These are phyloP conservation scores for Agelastica alni DNA, from an alignment of 2,888 invertebrate species.

Conservation along the genomic window DNA sequence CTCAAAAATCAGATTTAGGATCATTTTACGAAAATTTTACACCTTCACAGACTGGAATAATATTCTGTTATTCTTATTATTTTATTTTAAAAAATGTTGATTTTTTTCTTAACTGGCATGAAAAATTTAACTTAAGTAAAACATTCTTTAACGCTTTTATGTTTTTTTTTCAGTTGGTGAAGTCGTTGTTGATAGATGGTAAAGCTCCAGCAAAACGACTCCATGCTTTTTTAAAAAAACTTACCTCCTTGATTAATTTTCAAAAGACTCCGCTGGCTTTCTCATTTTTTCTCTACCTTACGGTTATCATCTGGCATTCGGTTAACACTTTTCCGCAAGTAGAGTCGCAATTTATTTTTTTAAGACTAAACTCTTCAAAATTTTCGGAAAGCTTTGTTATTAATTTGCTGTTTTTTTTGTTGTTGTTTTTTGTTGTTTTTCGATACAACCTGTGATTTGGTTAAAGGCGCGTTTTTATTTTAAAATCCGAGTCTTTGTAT, in stretches of 20 bases:
- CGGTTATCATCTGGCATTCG: conserved; percentile 18
- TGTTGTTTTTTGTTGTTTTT: conserved; percentile 27
- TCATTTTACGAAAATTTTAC: too few species aligned
- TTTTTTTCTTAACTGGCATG: neutral
- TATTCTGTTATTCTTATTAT: too few species aligned
- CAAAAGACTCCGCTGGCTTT: conserved; percentile 47
- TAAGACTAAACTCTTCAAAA: conserved; percentile 31
- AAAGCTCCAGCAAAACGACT: conserved; percentile 48
- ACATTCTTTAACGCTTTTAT: conserved; percentile 22
- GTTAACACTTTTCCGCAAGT: conserved; percentile 31
- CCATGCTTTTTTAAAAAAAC: conserved; percentile 41
- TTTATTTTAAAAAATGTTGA: neutral
- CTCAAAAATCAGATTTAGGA: too few species aligned
- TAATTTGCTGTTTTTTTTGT: conserved; percentile 29
- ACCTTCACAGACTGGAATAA: neutral
- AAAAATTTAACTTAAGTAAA: neutral
- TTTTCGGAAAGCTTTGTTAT: conserved; percentile 31
- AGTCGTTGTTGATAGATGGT: conserved; percentile 73
- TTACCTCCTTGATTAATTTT: conserved; percentile 38
- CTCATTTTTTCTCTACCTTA: conserved; percentile 39
- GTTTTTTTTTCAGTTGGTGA: conserved; percentile 68
- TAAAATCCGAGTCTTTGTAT: conserved; percentile 28
- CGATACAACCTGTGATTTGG: conserved; percentile 51
- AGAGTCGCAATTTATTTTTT: conserved; percentile 39
- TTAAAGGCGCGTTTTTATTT: conserved; percentile 41